A percentile compares a stretch with the other conserved stretches of the same genome.
Evolutionary conservation across 2,797 vertebrate genomes (phyloP).

Genomic region (Melanogrammus aeglefinus): DNA sequence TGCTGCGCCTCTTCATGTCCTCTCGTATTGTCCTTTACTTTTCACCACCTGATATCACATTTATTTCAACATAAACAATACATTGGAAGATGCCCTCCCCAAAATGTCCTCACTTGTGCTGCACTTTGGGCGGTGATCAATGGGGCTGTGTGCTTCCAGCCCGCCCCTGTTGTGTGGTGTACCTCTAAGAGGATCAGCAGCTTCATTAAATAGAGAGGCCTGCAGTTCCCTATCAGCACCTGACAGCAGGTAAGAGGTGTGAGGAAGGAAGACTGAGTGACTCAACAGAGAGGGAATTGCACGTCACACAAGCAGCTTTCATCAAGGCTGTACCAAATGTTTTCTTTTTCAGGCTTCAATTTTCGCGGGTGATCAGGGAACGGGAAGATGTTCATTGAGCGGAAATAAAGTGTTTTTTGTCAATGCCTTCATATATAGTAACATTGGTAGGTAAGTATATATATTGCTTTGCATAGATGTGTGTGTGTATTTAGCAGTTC

Average conservation of each 20-base stretch:
- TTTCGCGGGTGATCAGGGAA: neutral
- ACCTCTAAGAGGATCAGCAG: neutral
- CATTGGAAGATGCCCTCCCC: neutral
- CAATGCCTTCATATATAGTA: neutral
- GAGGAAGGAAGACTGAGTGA: neutral
- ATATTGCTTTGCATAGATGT: neutral
- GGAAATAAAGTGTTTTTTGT: too few relatives aligned
- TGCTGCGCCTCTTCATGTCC: neutral
- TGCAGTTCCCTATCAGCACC: neutral
- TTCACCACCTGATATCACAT: neutral
- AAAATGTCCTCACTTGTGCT: neutral
- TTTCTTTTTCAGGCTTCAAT: neutral
- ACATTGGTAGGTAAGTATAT: neutral
- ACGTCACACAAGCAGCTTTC: conserved; percentile 22
- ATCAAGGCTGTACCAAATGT: conserved; percentile 20
- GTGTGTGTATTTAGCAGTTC: neutral
- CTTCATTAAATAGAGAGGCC: neutral
- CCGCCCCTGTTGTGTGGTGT: neutral
- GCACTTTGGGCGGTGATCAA: neutral
- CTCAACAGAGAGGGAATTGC: conserved; percentile 11
- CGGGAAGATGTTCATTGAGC: neutral
- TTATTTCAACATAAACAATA: neutral
- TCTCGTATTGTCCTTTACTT: neutral
- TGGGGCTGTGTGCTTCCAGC: neutral
- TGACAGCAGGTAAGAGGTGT: neutral